A percentile compares a stretch with the other conserved stretches of the same genome.
Evolutionary conservation across 1,140 invertebrate species (phyloP).

Genomic region (Araneus ventricosus): DNA sequence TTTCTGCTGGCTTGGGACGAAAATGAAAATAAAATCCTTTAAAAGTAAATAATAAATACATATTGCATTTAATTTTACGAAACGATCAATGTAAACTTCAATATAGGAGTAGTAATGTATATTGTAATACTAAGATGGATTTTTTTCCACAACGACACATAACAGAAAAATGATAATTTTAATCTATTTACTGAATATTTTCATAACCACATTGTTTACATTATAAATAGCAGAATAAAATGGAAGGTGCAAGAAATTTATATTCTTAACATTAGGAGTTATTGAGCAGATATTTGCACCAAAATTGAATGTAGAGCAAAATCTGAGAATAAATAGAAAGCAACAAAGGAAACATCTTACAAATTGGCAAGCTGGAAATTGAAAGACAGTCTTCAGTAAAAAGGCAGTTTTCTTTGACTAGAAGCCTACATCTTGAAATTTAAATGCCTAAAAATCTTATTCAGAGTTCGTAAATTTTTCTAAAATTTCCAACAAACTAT

Average conservation of each 20-base stretch:
- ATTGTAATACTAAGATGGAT: no score
- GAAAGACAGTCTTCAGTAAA: background rate
- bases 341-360: background rate
- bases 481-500: conserved; percentile 47
- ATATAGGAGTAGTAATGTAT: no score
- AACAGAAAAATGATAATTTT: no score
- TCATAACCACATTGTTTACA: no score
- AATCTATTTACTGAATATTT: no score
- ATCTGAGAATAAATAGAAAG: background rate
- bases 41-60: no score
- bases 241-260: background rate
- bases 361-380: background rate
- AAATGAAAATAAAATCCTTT: no score
- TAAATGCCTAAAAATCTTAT: background rate
- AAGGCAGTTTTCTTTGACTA: background rate
- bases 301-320: background rate
- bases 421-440: background rate
- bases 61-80: no score
- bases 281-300: background rate
- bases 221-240: background rate
- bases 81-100: no score
- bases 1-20: no score
- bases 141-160: no score
- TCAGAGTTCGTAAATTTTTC: background rate
- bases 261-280: background rate